A percentile compares a stretch with the other conserved stretches of the same genome.
phyloP scores from a whole-genome alignment of 2,113 vertebrate species.

The Empidonax traillii region DNA sequence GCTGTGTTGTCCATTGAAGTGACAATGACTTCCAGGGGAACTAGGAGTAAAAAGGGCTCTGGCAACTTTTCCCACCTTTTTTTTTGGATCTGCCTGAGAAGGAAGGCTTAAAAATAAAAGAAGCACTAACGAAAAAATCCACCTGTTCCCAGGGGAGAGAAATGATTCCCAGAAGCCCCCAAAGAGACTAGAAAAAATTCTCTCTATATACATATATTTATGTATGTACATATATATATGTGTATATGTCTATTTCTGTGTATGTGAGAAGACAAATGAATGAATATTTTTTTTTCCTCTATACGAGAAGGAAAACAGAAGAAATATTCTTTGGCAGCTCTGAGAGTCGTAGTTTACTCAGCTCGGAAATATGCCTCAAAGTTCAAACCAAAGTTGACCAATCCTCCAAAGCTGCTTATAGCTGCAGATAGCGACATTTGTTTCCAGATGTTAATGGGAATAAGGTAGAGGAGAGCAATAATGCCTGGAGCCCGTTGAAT shows the following conservation, averaged over 20 bases:
- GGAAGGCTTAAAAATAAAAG: neutral
- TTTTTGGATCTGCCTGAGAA: neutral
- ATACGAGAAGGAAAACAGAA: neutral
- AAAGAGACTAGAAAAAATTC: neutral
- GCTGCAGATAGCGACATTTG: neutral
- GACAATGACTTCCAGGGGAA: neutral
- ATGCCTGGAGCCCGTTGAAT: neutral
- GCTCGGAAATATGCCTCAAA: neutral
- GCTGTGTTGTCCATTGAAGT: neutral
- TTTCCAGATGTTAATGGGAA: conserved; percentile 10
- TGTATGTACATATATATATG: too few species aligned
- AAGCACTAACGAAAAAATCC: neutral
- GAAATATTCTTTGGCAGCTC: conserved; percentile 1
- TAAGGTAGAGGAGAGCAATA: neutral
- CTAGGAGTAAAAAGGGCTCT: neutral
- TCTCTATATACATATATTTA: neutral
- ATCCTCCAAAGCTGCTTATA: neutral
- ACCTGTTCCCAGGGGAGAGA: neutral
- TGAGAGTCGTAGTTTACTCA: neutral
- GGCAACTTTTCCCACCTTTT: neutral
- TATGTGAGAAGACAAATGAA: neutral
- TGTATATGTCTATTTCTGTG: neutral
- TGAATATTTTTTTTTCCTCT: neutral
- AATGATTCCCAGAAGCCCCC: neutral
- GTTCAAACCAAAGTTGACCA: conserved; percentile 18